phyloP scores from a whole-genome alignment of 92 coral and sea anemone genomes.

The Palythoa caribaeorum region DNA sequence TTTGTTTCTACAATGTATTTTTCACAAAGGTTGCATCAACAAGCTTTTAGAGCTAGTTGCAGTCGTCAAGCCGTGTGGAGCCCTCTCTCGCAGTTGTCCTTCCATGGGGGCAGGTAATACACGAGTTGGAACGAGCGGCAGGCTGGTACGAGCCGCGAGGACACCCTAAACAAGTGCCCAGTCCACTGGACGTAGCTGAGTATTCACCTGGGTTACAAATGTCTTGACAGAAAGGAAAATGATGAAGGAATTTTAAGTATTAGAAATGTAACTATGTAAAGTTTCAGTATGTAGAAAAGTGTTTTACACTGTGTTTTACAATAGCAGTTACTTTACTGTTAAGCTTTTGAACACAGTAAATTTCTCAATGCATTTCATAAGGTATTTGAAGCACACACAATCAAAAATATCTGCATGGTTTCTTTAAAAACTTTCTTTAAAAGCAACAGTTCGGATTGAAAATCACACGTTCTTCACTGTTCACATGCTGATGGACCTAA shows the following conservation, averaged over 20 bases:
- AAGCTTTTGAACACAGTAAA: too few species aligned
- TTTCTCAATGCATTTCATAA: too few species aligned
- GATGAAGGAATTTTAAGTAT: neutral
- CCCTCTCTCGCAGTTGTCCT: slow-evolving; percentile 78
- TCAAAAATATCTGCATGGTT: too few species aligned
- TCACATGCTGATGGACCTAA: too few species aligned
- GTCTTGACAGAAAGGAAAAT: slow-evolving; percentile 52
- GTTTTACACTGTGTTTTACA: too few species aligned
- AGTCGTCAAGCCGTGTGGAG: slow-evolving; percentile 71
- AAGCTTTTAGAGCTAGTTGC: slow-evolving; percentile 32
- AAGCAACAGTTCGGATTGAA: too few species aligned
- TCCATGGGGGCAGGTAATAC: slow-evolving; percentile 83
- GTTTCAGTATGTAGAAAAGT: too few species aligned
- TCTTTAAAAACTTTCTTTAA: too few species aligned
- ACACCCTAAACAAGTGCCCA: slow-evolving; percentile 86
- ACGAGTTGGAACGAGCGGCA: slow-evolving; percentile 72
- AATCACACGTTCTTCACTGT: too few species aligned
- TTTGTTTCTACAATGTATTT: neutral
- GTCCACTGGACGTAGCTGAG: slow-evolving; percentile 70
- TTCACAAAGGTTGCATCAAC: neutral
- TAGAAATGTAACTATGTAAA: too few species aligned
- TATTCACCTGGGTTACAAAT: slow-evolving; percentile 91
- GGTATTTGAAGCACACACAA: too few species aligned
- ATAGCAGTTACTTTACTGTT: too few species aligned
- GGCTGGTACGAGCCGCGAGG: slow-evolving; percentile 92